Conservation (phyloP, 1,140 invertebrate species). For the Zaprionus africanus region DNA sequence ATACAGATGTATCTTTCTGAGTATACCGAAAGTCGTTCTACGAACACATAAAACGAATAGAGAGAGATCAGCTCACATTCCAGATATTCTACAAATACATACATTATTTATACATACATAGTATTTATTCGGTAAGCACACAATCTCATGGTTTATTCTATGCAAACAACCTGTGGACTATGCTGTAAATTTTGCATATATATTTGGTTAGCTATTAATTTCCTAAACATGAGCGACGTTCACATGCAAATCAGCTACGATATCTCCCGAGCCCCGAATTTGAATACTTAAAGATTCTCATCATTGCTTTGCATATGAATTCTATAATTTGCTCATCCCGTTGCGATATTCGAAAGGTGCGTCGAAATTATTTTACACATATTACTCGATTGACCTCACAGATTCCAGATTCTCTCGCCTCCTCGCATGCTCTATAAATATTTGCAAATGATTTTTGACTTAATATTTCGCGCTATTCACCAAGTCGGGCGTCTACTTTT, state of each 20-base stretch:
- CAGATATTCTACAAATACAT: neutral
- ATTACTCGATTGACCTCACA: neutral
- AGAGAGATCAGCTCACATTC: neutral
- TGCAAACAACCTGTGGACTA: constrained; percentile 29
- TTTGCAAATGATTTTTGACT: constrained; percentile 44
- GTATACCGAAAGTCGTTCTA: neutral
- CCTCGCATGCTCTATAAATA: constrained; percentile 43
- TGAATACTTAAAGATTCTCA: constrained; percentile 22
- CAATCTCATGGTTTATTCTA: constrained; percentile 35
- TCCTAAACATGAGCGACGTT: constrained; percentile 44
- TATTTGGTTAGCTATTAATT: constrained; percentile 65
- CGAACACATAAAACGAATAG: neutral
- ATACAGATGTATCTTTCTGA: neutral
- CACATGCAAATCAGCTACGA: constrained; percentile 66
- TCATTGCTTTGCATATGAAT: constrained; percentile 52
- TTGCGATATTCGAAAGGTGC: constrained; percentile 7
- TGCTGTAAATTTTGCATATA: constrained; percentile 68
- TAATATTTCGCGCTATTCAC: constrained; percentile 26
- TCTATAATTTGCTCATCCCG: constrained; percentile 35
- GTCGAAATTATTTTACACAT: neutral
- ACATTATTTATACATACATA: neutral
- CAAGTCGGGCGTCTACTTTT: constrained; percentile 1
- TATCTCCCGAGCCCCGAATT: constrained; percentile 14
- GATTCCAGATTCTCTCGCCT: neutral
- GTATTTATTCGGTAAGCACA: constrained; percentile 15